phyloP scores from a whole-genome alignment of 2,888 invertebrate species.

The Clivina fossor region DNA sequence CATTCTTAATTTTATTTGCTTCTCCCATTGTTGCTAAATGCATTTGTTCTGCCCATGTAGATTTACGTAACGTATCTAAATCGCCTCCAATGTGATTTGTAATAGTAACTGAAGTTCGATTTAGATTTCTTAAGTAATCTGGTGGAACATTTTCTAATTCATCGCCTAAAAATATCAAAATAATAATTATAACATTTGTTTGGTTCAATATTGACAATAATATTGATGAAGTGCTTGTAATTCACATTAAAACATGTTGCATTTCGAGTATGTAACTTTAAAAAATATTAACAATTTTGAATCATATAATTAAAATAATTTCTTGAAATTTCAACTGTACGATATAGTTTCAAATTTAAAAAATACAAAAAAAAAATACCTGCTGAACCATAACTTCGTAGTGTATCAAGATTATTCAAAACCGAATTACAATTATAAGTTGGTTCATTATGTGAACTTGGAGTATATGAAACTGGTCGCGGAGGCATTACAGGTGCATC shows the following conservation, averaged over 20 bases:
- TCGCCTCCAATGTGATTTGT: slow-evolving; percentile 54
- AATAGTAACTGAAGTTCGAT: slow-evolving; percentile 62
- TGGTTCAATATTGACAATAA: too few species aligned
- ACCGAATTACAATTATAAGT: slow-evolving; percentile 54
- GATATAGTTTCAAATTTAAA: too few species aligned
- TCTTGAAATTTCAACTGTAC: too few species aligned
- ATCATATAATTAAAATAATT: too few species aligned
- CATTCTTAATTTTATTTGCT: slow-evolving; percentile 81
- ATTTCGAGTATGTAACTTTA: too few species aligned
- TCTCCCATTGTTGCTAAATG: slow-evolving; percentile 76
- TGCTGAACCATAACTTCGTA: slow-evolving; percentile 91
- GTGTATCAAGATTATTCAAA: slow-evolving; percentile 83
- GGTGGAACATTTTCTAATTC: slow-evolving; percentile 86
- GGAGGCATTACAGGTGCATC: slow-evolving; percentile 65
- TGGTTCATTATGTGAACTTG: slow-evolving; percentile 67
- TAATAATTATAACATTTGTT: slow-evolving; percentile 5
- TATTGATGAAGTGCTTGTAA: too few species aligned
- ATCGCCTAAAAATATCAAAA: slow-evolving; percentile 58
- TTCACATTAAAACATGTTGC: too few species aligned
- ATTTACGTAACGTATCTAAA: slow-evolving; percentile 73
- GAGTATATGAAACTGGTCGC: slow-evolving; percentile 83
- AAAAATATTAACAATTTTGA: too few species aligned
- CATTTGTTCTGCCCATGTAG: slow-evolving; percentile 81
- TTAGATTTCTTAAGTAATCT: slow-evolving; percentile 80
- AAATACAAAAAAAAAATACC: slow-evolving; percentile 53